Evolutionary conservation across 2,888 invertebrate species (phyloP).

Genomic region (Agonum fuliginosum): DNA sequence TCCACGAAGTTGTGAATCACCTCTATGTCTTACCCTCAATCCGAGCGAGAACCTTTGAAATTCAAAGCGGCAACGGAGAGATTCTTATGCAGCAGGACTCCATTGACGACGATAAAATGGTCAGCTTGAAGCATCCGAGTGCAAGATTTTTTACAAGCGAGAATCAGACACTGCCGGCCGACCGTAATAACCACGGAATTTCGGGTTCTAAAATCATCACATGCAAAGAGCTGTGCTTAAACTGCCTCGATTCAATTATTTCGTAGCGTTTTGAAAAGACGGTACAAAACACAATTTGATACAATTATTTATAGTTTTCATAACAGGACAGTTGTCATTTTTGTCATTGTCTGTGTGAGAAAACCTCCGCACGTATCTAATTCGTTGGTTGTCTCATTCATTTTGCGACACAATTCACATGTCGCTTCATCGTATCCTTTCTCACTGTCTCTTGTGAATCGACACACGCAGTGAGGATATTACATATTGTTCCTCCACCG

Average conservation of each 20-base stretch:
- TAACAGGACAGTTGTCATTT: slow-evolving; percentile 38
- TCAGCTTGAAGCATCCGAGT: no score
- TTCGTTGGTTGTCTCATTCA: slow-evolving; percentile 5
- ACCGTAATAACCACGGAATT: no score
- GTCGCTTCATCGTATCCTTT: slow-evolving; percentile 4
- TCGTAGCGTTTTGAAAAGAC: not conserved
- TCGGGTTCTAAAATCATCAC: no score
- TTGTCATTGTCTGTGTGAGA: slow-evolving; percentile 12
- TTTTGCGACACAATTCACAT: slow-evolving; percentile 54
- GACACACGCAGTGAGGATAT: slow-evolving; percentile 29
- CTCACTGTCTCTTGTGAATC: slow-evolving; percentile 38
- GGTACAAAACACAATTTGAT: not conserved
- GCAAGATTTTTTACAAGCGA: no score
- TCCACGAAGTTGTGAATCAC: no score
- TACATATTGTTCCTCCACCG: slow-evolving; percentile 50
- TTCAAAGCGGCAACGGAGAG: no score
- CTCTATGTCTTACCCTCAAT: no score
- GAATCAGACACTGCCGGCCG: no score
- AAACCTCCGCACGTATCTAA: slow-evolving; percentile 4
- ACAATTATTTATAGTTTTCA: slow-evolving; percentile 9
- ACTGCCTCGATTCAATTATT: not conserved
- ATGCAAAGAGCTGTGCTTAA: no score
- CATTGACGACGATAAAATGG: no score
- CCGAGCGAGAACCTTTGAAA: no score
- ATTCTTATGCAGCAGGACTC: no score